A percentile compares a stretch with the other conserved stretches of the same genome.
These are phyloP conservation scores for Heliconius hermathena DNA, from an alignment of 1,140 invertebrate species.

Conservation along the genomic window DNA sequence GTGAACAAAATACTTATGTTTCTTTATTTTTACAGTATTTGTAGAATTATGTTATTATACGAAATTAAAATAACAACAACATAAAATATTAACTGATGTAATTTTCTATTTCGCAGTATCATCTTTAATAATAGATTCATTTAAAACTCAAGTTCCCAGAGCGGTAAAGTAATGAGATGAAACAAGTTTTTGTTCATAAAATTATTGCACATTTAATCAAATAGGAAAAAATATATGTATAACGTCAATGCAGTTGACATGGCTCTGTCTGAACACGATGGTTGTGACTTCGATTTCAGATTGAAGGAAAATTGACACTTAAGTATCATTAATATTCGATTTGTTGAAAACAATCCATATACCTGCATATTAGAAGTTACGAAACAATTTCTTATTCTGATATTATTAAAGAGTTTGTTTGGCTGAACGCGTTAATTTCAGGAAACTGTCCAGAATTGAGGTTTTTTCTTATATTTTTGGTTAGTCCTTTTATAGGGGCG, in stretches of 20 bases:
- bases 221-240: not conserved
- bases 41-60: not conserved
- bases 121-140: not conserved
- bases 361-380: too few relatives aligned
- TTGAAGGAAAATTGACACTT: not conserved
- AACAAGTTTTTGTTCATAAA: not conserved
- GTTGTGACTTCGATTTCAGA: not conserved
- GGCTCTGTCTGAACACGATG: not conserved
- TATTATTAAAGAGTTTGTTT: too few relatives aligned
- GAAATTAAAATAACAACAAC: too few relatives aligned
- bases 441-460: too few relatives aligned
- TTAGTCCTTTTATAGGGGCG: too few relatives aligned
- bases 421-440: too few relatives aligned
- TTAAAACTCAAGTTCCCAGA: not conserved
- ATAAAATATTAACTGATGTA: not conserved
- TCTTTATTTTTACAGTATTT: not conserved
- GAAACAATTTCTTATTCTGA: too few relatives aligned
- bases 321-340: too few relatives aligned
- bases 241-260: not conserved
- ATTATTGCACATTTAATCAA: not conserved
- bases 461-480: too few relatives aligned
- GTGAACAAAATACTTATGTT: not conserved
- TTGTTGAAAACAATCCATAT: too few relatives aligned
- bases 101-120: not conserved
- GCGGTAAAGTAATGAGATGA: not conserved